Conservation (phyloP, 2,888 invertebrate species). For the Andrena camellia region DNA sequence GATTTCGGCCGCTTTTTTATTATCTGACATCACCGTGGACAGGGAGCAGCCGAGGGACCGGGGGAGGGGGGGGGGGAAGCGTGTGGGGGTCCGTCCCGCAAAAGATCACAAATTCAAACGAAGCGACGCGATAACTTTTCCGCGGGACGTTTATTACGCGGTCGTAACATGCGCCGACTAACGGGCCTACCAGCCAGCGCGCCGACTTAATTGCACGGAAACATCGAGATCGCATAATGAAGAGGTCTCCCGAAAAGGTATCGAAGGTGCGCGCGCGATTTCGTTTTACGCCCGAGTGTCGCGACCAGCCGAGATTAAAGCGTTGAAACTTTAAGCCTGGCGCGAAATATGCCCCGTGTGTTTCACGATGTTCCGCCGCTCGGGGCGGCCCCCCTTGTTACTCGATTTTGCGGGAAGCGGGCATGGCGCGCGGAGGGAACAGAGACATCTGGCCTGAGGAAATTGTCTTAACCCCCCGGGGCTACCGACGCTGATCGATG, state of each 20-base stretch:
- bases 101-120: constrained; percentile 73
- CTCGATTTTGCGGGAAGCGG: constrained; percentile 13
- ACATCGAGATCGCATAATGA: constrained; percentile 68
- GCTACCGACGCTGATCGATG: constrained; percentile 48
- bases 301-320: constrained; percentile 10
- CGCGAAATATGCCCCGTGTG: constrained; percentile 19
- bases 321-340: constrained; percentile 21
- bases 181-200: constrained; percentile 57
- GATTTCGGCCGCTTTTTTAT: constrained; percentile 68
- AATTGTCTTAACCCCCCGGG: constrained; percentile 44
- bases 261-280: constrained; percentile 46
- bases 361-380: background rate
- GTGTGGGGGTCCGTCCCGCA: constrained; percentile 41
- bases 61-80: background rate
- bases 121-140: constrained; percentile 76
- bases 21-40: constrained; percentile 53
- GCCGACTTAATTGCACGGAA: constrained; percentile 75
- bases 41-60: background rate
- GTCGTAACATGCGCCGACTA: constrained; percentile 66
- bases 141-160: constrained; percentile 74
- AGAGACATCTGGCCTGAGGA: constrained; percentile 50
- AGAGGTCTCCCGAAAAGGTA: constrained; percentile 63
- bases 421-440: background rate
- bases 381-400: background rate
- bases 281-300: constrained; percentile 16